Evolutionary conservation across 2,797 vertebrate genomes (phyloP).

Genomic region (Vultur gryphus): DNA sequence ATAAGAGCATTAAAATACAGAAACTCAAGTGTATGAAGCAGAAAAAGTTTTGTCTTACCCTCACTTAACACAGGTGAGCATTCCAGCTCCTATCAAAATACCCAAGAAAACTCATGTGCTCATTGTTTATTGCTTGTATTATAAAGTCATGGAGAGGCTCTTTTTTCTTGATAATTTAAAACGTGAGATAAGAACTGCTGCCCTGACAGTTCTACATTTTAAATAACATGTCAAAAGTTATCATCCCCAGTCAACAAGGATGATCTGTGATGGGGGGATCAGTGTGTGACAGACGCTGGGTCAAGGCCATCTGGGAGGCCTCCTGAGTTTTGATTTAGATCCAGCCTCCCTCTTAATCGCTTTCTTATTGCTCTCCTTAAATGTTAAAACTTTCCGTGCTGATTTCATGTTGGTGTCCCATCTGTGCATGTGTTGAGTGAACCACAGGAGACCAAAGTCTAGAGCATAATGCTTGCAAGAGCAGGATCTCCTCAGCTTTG

Average conservation of each 20-base stretch:
- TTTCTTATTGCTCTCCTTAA: neutral
- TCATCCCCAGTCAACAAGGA: neutral
- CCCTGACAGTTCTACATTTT: neutral
- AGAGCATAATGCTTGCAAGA: accelerated
- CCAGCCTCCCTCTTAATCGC: neutral
- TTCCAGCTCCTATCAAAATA: neutral
- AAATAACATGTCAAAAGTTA: neutral
- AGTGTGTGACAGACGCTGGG: neutral
- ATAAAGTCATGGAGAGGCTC: neutral
- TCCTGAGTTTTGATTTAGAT: neutral
- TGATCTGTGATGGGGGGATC: neutral
- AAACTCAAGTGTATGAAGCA: neutral
- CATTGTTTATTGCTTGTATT: neutral
- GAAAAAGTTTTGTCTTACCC: neutral
- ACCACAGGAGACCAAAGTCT: neutral
- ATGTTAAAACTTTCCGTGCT: neutral
- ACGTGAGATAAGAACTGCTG: neutral
- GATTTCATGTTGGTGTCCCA: neutral
- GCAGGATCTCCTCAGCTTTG: neutral
- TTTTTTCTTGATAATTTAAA: neutral
- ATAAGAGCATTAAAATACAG: neutral
- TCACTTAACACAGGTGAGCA: neutral
- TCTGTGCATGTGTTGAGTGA: neutral
- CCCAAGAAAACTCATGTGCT: neutral
- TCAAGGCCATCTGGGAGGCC: neutral